Evolutionary conservation across 1,140 invertebrate genomes (phyloP), one percentile per base, ranked within the genome.

Genomic region (Liolophura sinensis): DNA sequence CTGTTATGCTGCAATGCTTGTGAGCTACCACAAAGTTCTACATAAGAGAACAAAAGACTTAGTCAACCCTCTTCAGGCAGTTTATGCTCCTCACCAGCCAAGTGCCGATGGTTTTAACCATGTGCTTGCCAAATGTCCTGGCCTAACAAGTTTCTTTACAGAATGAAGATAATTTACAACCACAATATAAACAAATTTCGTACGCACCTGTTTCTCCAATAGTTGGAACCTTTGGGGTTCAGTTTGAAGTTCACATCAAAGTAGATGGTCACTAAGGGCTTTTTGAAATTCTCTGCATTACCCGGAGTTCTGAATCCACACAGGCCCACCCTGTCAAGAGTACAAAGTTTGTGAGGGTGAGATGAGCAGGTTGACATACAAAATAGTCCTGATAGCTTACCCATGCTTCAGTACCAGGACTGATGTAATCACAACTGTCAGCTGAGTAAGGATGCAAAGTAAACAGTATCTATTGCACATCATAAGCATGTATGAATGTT

Each of bases 211-310:
- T 99, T 99, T 76, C 97, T 91, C 96, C 97, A 99, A 87, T 99
- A 99, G 85, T 99, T 99, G n/a, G 97, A 99, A 51, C 95, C 91
- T 84, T 99, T 99, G 14, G 92, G 88, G 84, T 99, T 98, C 85
- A 98, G 98, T 0, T 92, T 89, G 79, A 99, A 99, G 85, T 99
- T 97, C 11, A 99, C 95, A 81, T 88, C 89, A 83, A 92, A 99
- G 83, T 96, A 99, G 27, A 93, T 96, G 67, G 96, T 90, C 49
- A 99, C 88, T 59, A 97, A 79, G 4, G 97, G 97, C 77, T 90
- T 91, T 74, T 89, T 90, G 87, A 99, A 99, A 69, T 98, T 93
- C 16, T 88, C 88, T 3, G 87, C 83, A 78, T 95, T 95, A 65
- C 94, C 92, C 73, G 91, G 89, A 40, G 91, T 93, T 68, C 96